Evolutionary conservation across 2,797 vertebrate species (phyloP).

Genomic region (Pteronotus mesoamericanus): DNA sequence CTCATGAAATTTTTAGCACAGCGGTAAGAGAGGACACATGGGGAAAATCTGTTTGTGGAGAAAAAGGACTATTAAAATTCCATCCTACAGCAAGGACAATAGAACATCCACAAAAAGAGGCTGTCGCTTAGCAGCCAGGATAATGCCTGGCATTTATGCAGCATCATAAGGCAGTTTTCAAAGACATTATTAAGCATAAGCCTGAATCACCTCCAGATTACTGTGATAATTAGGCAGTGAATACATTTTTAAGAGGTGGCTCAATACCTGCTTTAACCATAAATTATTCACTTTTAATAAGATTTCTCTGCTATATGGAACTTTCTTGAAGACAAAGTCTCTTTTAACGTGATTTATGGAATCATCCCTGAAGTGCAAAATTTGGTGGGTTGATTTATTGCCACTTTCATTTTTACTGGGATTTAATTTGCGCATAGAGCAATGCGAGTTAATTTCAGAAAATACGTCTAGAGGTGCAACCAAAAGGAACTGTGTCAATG

Average conservation of each 20-base stretch:
- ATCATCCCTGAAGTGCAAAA: conserved; percentile 10
- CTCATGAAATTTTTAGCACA: conserved; percentile 5
- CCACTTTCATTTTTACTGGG: neutral
- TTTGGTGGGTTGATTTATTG: conserved; percentile 23
- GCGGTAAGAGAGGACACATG: neutral
- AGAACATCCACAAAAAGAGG: neutral
- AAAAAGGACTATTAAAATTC: neutral
- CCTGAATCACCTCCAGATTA: conserved; percentile 33
- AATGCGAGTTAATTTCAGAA: conserved; percentile 42
- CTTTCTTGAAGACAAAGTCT: conserved; percentile 19
- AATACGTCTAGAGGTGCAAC: neutral
- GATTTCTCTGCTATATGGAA: conserved; percentile 17
- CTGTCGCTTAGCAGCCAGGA: neutral
- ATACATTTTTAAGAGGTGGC: neutral
- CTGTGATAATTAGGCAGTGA: conserved; percentile 34
- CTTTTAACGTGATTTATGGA: conserved; percentile 29
- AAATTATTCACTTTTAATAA: conserved; percentile 48
- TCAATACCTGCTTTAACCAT: conserved; percentile 9
- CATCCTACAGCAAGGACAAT: neutral
- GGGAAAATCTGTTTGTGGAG: neutral
- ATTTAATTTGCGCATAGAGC: conserved; percentile 25
- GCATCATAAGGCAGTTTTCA: neutral
- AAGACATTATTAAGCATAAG: neutral
- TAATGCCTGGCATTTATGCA: neutral
- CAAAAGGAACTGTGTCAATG: neutral